Conservation (phyloP, 2,888 invertebrate species). For the Oscheius myriophilus region DNA sequence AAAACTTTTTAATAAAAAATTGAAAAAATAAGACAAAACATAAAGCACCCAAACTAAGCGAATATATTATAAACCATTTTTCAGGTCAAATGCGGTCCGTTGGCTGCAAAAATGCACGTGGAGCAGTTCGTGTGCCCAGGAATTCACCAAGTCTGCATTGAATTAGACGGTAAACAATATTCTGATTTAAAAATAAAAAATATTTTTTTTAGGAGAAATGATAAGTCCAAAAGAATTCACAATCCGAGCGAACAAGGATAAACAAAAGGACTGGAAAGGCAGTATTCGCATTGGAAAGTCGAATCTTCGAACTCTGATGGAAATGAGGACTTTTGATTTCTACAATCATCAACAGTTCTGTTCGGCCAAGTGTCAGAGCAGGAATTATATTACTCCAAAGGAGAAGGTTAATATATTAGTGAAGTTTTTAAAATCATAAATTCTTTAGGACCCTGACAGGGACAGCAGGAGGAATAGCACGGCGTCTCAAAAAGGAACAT, state of each 20-base stretch:
- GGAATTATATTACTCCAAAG: conserved; percentile 66
- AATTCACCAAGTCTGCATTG: conserved; percentile 73
- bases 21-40: no score
- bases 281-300: conserved; percentile 71
- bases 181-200: conserved; percentile 19
- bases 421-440: background rate
- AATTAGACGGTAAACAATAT: conserved; percentile 61
- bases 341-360: conserved; percentile 72
- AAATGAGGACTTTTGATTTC: conserved; percentile 72
- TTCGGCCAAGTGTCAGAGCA: conserved; percentile 72
- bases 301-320: conserved; percentile 71
- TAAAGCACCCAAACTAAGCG: no score
- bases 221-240: conserved; percentile 73
- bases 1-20: no score
- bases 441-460: conserved; percentile 15
- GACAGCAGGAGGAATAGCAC: conserved; percentile 31
- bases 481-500: conserved; percentile 19
- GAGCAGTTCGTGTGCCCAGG: conserved; percentile 72
- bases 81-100: conserved; percentile 67
- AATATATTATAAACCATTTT: conserved; percentile 19
- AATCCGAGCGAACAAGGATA: conserved; percentile 72
- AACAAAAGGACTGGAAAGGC: conserved; percentile 74
- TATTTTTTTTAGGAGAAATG: conserved; percentile 60
- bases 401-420: conserved; percentile 26
- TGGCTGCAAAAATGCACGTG: conserved; percentile 66